Conservation (phyloP, 2,113 vertebrate genomes). For the Apodemus sylvaticus region DNA sequence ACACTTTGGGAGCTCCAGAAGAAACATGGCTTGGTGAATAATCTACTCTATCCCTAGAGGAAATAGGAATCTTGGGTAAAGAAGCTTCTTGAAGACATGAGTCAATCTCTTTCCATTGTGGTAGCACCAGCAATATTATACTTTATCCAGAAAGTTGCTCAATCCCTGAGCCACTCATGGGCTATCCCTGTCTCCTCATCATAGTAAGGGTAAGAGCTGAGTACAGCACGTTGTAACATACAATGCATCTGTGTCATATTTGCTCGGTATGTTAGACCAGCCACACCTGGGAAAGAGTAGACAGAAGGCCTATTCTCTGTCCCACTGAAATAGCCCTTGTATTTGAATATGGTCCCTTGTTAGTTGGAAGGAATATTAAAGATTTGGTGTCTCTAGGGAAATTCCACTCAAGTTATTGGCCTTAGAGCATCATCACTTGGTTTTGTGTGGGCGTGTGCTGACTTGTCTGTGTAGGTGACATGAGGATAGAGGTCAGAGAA, state of each 20-base stretch:
- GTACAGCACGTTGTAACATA: background rate
- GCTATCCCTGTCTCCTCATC: background rate
- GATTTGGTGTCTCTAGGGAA: too few relatives aligned
- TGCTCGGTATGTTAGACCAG: background rate
- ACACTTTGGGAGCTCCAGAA: background rate
- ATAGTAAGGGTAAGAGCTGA: background rate
- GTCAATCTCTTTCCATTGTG: background rate
- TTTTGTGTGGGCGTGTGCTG: background rate
- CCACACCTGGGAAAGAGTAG: background rate
- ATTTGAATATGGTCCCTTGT: background rate
- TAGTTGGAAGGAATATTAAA: background rate
- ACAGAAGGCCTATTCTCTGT: background rate
- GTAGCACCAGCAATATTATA: background rate
- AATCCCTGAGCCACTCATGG: background rate
- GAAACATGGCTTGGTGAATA: background rate
- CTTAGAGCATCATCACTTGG: background rate
- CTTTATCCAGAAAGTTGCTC: background rate
- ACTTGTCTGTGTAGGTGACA: background rate
- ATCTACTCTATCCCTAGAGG: background rate
- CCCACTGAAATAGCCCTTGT: background rate
- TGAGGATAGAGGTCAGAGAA: background rate
- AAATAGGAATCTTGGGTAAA: background rate
- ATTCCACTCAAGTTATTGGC: background rate
- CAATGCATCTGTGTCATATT: background rate
- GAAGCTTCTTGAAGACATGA: background rate